Evolutionary conservation across 2,888 invertebrate genomes (phyloP), one percentile per base, ranked within the genome.

Genomic region (Clostera curtula): DNA sequence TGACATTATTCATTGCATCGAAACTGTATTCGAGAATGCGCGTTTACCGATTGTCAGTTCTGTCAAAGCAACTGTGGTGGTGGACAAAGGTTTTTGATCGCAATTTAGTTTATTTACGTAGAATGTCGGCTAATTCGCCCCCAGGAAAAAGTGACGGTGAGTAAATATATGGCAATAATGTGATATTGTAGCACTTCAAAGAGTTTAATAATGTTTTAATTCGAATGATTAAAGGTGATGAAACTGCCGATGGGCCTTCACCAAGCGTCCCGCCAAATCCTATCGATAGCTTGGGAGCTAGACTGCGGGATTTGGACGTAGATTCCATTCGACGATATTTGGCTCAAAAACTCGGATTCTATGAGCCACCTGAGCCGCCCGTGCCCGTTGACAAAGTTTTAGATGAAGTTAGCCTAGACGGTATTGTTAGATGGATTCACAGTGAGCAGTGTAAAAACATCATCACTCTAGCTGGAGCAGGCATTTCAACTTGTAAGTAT

Each of bases 381-480:
- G 56, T 52, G 7, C 62, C 69, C 0, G 49, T 53, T 1, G 68
- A 70, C 27, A 71, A 74, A 53, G 85, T 93, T 24, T 77, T 95
- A 26, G 87, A 89, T 13, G 90, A 92, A 50, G 80, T 91, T 18
- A 88, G 86, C 27, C 75, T 96, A 38, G 91, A 93, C 46, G 94
- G 93, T 1, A 80, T 97, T 27, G 89, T 90, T 0, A 87, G 90
- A 27, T 93, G 92, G 73, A 94, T 97, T 41, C 88, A 91, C 47
- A 87, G 87, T 33, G 88, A 88, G 19, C 88, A 89, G 38, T 93
- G 93, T 59, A 90, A 90, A 63, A 95, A 95, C 51, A 89, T 98
- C 29, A 91, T 98, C 31, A 96, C 96, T 1, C 90, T 98, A 89
- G 92, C 96, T 34, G 98, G 98, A 35, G 98, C 98, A 46, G 98